phyloP scores from a whole-genome alignment of 2,797 vertebrate species.

The Gouania willdenowi region DNA sequence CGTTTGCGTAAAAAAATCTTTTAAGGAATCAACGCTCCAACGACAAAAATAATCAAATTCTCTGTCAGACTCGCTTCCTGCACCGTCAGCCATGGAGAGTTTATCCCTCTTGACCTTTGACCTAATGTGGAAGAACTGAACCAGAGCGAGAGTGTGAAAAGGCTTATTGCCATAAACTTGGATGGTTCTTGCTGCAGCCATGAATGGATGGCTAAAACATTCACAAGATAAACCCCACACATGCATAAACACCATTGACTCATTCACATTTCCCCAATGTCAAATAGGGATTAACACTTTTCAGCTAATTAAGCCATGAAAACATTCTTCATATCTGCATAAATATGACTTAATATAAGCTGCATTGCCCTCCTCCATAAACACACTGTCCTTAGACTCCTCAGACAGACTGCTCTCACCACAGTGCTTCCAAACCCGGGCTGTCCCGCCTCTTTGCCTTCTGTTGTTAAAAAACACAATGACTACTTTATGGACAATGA shows the following conservation, averaged over 20 bases:
- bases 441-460: conserved; percentile 18
- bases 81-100: no score
- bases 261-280: conserved; percentile 29
- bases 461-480: conserved; percentile 7
- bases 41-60: no score
- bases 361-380: conserved; percentile 6
- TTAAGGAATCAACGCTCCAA: no score
- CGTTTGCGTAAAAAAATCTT: no score
- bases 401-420: conserved; percentile 25
- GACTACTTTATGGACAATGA: no score
- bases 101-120: no score
- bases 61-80: no score
- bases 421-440: conserved; percentile 10
- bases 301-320: conserved; percentile 15
- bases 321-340: conserved; percentile 26
- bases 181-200: conserved; percentile 10
- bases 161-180: conserved; percentile 4
- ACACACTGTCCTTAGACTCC: conserved; percentile 10
- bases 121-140: no score
- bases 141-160: no score
- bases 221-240: no score
- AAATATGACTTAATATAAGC: conserved; percentile 2
- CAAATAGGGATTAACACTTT: conserved; percentile 24
- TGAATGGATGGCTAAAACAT: no score
- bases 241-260: conserved; percentile 1